Conservation (phyloP, 2,888 invertebrate genomes). For the Polydrusus tereticollis region DNA sequence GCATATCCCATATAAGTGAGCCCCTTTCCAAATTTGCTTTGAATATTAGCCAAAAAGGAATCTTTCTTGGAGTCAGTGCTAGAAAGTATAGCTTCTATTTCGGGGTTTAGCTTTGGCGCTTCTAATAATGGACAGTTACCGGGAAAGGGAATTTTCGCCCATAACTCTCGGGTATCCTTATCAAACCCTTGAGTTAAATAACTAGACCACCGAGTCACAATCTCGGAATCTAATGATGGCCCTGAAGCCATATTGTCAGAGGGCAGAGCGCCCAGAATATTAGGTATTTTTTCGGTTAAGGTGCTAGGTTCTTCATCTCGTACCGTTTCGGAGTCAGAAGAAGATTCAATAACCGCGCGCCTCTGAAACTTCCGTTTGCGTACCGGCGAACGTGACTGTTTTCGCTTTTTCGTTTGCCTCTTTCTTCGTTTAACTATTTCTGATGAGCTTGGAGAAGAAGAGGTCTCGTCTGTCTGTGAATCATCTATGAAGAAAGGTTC, state of each 20-base stretch:
- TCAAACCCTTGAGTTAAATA: conserved; percentile 16
- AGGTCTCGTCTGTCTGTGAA: neutral
- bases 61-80: conserved; percentile 7
- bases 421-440: neutral
- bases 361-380: neutral
- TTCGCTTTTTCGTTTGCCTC: conserved; percentile 1
- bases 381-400: conserved; percentile 1
- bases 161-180: conserved; percentile 2
- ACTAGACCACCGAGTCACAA: conserved; percentile 21
- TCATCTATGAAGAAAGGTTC: conserved; percentile 1
- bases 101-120: conserved; percentile 21
- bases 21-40: conserved; percentile 10
- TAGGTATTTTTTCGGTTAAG: neutral
- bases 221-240: conserved; percentile 3
- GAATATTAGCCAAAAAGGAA: neutral
- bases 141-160: conserved; percentile 6
- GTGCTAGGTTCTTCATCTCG: neutral
- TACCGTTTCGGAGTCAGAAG: conserved; percentile 1
- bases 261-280: neutral
- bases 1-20: conserved; percentile 1
- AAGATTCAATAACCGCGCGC: neutral
- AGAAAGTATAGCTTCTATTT: conserved; percentile 15
- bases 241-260: conserved; percentile 1
- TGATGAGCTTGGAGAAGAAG: neutral
- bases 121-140: conserved; percentile 10